Evolutionary conservation across 1,140 invertebrate genomes (phyloP).

Genomic region (Zophobas atratus): DNA sequence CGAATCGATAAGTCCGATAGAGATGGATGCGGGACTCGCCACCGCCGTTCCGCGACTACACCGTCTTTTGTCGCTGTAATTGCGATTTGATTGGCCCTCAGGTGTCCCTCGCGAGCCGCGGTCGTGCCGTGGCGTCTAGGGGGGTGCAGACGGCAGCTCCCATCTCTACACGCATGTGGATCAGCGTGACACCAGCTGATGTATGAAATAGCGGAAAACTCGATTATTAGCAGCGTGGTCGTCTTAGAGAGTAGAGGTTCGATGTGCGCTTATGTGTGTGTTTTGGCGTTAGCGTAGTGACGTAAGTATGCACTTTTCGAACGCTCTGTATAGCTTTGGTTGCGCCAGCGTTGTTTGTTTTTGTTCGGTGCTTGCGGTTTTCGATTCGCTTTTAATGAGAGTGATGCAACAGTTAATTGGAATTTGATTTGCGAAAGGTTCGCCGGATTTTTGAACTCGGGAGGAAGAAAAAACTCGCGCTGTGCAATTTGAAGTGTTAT

Average conservation of each 20-base stretch:
- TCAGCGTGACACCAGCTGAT: conserved; percentile 14
- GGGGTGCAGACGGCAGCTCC: conserved; percentile 11
- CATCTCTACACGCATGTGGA: conserved; percentile 28
- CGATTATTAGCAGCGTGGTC: conserved; percentile 27
- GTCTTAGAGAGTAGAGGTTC: conserved; percentile 4
- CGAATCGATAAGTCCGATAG: neutral
- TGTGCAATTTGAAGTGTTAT: no score
- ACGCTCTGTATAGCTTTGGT: no score
- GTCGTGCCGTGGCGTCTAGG: neutral
- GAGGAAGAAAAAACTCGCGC: no score
- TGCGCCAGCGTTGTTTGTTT: no score
- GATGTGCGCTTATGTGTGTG: neutral
- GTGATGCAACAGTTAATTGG: no score
- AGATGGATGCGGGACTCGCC: neutral
- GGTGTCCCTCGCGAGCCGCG: no score
- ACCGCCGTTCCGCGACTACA: neutral
- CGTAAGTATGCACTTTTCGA: conserved; percentile 10
- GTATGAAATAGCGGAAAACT: conserved; percentile 26
- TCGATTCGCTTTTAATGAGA: no score
- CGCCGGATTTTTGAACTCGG: no score
- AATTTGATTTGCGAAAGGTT: no score
- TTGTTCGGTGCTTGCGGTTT: no score
- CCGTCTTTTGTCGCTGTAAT: neutral
- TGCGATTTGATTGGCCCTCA: neutral
- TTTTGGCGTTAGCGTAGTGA: neutral